Evolutionary conservation across 2,113 vertebrate species (phyloP).

Genomic region (Panthera uncia): DNA sequence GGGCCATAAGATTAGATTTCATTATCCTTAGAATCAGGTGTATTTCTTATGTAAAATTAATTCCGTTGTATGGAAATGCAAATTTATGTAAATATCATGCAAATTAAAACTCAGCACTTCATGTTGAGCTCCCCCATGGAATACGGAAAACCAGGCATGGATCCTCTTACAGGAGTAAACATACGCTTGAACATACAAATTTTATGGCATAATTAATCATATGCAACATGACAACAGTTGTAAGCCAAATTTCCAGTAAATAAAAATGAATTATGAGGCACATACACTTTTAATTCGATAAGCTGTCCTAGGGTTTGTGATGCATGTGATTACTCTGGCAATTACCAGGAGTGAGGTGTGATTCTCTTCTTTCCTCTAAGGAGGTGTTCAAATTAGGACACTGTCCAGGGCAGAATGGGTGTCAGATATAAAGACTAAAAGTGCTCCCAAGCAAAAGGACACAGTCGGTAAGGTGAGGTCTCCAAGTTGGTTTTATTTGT

Average conservation of each 20-base stretch:
- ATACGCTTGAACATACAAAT: not conserved
- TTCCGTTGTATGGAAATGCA: conserved; percentile 16
- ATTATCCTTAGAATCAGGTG: conserved; percentile 22
- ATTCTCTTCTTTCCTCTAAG: not conserved
- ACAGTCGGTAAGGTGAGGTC: rapidly evolving
- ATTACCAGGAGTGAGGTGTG: not conserved
- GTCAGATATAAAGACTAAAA: not conserved
- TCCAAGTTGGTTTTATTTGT: not conserved
- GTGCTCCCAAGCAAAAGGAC: not conserved
- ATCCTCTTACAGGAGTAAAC: not conserved
- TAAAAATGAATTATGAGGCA: conserved; percentile 37
- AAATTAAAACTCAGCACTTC: not conserved
- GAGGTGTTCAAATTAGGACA: not conserved
- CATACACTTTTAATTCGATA: not conserved
- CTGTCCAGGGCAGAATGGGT: no score
- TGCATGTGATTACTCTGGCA: not conserved
- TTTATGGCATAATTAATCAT: conserved; percentile 55
- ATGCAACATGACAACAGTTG: not conserved
- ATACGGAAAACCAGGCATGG: not conserved
- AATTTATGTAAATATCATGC: conserved; percentile 68
- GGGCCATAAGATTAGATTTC: not conserved
- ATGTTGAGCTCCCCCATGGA: not conserved
- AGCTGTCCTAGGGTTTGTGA: not conserved
- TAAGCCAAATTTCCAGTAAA: conserved; percentile 47
- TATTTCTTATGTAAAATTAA: conserved; percentile 60